A percentile compares a stretch with the other conserved stretches of the same genome.
phyloP scores from a whole-genome alignment of 1,140 invertebrate species.

The Drosophila setifemur region DNA sequence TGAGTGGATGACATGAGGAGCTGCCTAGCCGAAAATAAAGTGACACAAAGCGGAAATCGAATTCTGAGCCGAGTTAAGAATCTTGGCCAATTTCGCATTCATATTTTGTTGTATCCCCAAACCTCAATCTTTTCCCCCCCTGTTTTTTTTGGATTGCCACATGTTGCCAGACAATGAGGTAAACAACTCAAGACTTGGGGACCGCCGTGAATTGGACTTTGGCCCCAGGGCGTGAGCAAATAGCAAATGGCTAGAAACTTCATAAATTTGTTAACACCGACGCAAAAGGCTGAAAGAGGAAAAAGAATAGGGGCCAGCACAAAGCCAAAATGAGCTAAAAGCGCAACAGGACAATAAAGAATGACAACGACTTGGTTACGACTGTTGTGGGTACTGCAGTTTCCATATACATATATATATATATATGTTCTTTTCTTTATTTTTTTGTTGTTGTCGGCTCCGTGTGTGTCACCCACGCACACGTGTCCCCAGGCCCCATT shows the following conservation, averaged over 20 bases:
- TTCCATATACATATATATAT: no score
- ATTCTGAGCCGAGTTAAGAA: conserved; percentile 42
- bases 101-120: neutral
- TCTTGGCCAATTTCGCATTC: conserved; percentile 18
- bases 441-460: conserved; percentile 12
- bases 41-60: conserved; percentile 54
- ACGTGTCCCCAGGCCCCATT: conserved; percentile 30
- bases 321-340: conserved; percentile 39
- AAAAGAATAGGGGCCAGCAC: conserved; percentile 17
- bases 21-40: conserved; percentile 47
- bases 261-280: conserved; percentile 57
- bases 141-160: conserved; percentile 20
- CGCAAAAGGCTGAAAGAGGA: conserved; percentile 21
- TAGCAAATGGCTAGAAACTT: conserved; percentile 35
- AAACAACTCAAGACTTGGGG: conserved; percentile 36
- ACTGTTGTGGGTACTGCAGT: conserved; percentile 7
- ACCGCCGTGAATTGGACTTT: conserved; percentile 58
- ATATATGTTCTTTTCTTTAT: no score
- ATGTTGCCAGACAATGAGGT: conserved; percentile 27
- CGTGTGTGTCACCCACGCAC: conserved; percentile 53
- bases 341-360: conserved; percentile 57
- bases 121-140: neutral
- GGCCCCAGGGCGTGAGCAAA: conserved; percentile 41
- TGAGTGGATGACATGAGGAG: conserved; percentile 28
- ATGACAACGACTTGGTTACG: conserved; percentile 48